Evolutionary conservation across 1,140 invertebrate species (phyloP).

Genomic region (Himalopsyche phryganea): DNA sequence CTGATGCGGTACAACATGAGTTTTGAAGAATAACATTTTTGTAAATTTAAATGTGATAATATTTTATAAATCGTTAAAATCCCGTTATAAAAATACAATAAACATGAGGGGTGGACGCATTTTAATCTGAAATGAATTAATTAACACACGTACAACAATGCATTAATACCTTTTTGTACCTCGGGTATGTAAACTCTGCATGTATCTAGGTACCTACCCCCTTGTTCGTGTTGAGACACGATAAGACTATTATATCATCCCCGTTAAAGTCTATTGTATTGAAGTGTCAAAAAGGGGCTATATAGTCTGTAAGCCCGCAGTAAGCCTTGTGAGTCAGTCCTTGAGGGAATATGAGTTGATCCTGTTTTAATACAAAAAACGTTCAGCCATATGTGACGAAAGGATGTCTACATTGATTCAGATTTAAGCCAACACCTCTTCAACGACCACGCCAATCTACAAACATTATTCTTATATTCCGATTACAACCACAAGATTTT

Average conservation of each 20-base stretch:
- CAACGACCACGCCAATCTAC: too few relatives aligned
- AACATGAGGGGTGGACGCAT: too few relatives aligned
- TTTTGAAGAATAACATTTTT: too few relatives aligned
- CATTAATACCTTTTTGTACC: slow-evolving; percentile 21
- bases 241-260: slow-evolving; percentile 24
- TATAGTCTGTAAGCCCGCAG: slow-evolving; percentile 15
- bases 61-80: too few relatives aligned
- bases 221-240: slow-evolving; percentile 17
- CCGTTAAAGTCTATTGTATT: slow-evolving; percentile 22
- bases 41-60: too few relatives aligned
- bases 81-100: too few relatives aligned
- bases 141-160: slow-evolving; percentile 16
- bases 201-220: slow-evolving; percentile 3
- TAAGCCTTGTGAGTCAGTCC: slow-evolving; percentile 15
- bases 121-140: slow-evolving; percentile 13
- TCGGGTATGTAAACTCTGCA: not conserved
- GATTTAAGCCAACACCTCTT: slow-evolving; percentile 2
- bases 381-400: slow-evolving; percentile 25
- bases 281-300: slow-evolving; percentile 17
- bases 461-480: too few relatives aligned
- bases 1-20: too few relatives aligned
- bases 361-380: slow-evolving; percentile 28
- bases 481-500: too few relatives aligned
- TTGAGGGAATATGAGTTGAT: slow-evolving; percentile 25
- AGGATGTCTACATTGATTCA: slow-evolving; percentile 5